Evolutionary conservation across 1,140 invertebrate species (phyloP).

Genomic region (Apis dorsata): DNA sequence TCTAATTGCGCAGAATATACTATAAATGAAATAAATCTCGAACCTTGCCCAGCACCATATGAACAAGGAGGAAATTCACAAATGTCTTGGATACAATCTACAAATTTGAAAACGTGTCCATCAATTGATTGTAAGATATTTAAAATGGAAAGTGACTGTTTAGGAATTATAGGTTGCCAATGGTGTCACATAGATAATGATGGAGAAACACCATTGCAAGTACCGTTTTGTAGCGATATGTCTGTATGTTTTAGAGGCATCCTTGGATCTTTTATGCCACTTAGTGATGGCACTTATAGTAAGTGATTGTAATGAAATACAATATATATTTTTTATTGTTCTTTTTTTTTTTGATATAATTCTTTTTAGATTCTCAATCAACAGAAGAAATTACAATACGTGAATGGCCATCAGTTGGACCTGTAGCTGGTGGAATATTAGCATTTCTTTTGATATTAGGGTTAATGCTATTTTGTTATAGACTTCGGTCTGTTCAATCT

Average conservation of each 20-base stretch:
- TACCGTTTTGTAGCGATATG: conserved; percentile 90
- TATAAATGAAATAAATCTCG: conserved; percentile 72
- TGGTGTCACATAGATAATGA: conserved; percentile 93
- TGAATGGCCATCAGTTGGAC: conserved; percentile 83
- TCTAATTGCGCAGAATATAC: conserved; percentile 78
- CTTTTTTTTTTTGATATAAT: not conserved
- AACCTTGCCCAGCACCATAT: conserved; percentile 71
- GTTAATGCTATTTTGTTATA: conserved; percentile 84
- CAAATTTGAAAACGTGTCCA: conserved; percentile 83
- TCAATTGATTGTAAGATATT: conserved; percentile 91
- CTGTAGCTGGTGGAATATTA: conserved; percentile 84
- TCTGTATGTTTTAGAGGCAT: conserved; percentile 92
- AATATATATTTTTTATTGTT: not conserved
- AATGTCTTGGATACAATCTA: conserved; percentile 73
- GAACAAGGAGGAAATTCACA: conserved; percentile 74
- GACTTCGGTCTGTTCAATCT: conserved; percentile 78
- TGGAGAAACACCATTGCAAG: conserved; percentile 83
- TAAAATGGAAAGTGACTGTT: conserved; percentile 86
- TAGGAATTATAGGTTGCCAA: conserved; percentile 93
- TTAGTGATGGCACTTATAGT: conserved; percentile 86
- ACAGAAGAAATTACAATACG: conserved; percentile 76
- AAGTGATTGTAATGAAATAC: conserved; percentile 32
- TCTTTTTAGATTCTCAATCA: conserved; percentile 76
- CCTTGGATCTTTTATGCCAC: conserved; percentile 90
- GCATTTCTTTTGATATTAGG: conserved; percentile 83